Evolutionary conservation across 2,888 invertebrate species (phyloP).

Genomic region (Oxystoma pomonae): DNA sequence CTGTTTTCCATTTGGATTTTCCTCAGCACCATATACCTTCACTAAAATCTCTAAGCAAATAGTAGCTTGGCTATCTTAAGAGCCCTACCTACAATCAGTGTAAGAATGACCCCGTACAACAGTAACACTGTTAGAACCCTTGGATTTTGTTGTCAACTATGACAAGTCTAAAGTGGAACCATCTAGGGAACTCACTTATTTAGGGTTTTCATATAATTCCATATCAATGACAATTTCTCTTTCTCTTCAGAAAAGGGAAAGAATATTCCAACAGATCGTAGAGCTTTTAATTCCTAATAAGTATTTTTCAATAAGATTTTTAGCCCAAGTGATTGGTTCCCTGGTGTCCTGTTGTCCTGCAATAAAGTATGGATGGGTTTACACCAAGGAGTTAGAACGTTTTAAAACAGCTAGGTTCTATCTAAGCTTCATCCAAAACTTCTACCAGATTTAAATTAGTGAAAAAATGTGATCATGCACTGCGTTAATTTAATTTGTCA

Average conservation of each 20-base stretch:
- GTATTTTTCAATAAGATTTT: neutral
- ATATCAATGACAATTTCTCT: conserved; percentile 12
- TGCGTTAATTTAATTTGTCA: neutral
- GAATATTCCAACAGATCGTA: conserved; percentile 7
- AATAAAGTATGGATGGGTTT: neutral
- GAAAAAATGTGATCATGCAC: conserved; percentile 13
- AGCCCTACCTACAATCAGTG: conserved; percentile 11
- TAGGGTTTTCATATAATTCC: conserved; percentile 23
- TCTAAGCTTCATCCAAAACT: conserved; percentile 7
- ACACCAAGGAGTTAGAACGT: conserved; percentile 10
- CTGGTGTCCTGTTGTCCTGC: neutral
- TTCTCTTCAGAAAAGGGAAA: conserved; percentile 5
- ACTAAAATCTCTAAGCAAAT: conserved; percentile 33
- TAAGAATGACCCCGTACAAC: conserved; percentile 2
- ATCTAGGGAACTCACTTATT: conserved; percentile 15
- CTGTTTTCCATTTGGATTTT: conserved; percentile 31
- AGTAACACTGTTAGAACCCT: conserved; percentile 10
- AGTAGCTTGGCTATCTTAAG: conserved; percentile 17
- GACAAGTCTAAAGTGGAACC: conserved; percentile 20
- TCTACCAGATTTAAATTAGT: conserved; percentile 5
- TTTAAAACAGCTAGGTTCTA: too few species aligned
- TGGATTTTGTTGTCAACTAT: conserved; percentile 26
- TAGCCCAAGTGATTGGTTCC: neutral
- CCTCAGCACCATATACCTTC: conserved; percentile 29
- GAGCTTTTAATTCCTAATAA: conserved; percentile 4